Base-by-base conservation (phyloP, 2,888 invertebrate genomes). In the Perithous albicinctus region DNA sequence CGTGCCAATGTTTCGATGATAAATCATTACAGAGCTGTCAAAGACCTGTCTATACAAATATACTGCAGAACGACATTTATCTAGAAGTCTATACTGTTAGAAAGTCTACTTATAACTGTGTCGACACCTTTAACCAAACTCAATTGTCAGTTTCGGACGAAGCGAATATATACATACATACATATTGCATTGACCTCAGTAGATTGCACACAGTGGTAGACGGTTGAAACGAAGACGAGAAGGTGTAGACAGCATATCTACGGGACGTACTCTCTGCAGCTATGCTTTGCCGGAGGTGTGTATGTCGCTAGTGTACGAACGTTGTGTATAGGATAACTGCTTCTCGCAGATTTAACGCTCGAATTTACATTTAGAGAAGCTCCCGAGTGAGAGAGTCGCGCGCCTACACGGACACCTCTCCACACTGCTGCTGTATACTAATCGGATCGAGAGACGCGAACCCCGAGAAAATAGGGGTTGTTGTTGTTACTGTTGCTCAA, bases 351-450 rank as follows among this genome's bases (percentile, higher is more conserved):
- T 90, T 90, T 90, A 91, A 90, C 87, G 88, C 85, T 83, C 84
- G 86, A 87, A 91, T 91, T 91, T 90, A 89, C 91, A 91, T 91
- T 90, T 91, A 91, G 90, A 91, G 88, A 87, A 90, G 88, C 85
- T 88, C 83, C 54, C 61, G 54, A 32, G 67, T 29, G 63, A 56
- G 54, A 54, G 32, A 69, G 75, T 29, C 35, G 59, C 20, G 56
- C 70, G 78, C 74, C 54, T 59, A 75, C 78, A 29, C 61, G 73
- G 64, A 64, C 73, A 77, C 78, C 80, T 82, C 70, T 76, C 79
- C 73, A 81, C 72, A 54, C 23, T 75, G 80, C 84, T 80, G 69
- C 79, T 82, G 88, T 88, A 86, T 89, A 86, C 89, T 91, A 90
- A 91, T 91, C 89, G 87, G 86, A 88, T 87, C 79, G 67, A 77